Conservation (phyloP, 2,888 invertebrate species). For the Lutraria lutraria region DNA sequence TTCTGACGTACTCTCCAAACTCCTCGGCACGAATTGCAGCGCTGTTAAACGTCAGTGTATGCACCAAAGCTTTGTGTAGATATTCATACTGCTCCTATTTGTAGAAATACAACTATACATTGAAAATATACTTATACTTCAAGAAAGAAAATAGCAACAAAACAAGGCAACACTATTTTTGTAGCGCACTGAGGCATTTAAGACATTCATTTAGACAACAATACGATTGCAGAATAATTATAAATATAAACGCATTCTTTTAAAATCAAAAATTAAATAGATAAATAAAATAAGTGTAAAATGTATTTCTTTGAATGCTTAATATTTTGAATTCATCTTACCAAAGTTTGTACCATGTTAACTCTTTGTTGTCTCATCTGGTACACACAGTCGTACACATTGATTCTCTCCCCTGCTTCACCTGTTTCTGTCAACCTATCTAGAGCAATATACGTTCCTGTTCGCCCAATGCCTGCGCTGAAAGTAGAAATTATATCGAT, state of each 20-base stretch:
- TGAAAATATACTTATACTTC: too few relatives aligned
- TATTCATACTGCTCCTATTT: constrained; percentile 7
- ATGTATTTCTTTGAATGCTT: too few relatives aligned
- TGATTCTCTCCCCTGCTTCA: constrained; percentile 11
- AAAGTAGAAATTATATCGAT: neutral
- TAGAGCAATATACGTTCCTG: constrained; percentile 47
- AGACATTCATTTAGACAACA: too few relatives aligned
- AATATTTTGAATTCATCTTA: neutral
- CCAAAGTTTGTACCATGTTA: constrained; percentile 45
- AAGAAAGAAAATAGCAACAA: too few relatives aligned
- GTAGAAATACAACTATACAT: too few relatives aligned
- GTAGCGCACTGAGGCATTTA: too few relatives aligned
- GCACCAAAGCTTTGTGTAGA: neutral
- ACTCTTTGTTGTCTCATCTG: constrained; percentile 36
- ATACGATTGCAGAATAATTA: too few relatives aligned
- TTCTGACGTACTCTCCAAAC: neutral
- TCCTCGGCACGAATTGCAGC: neutral
- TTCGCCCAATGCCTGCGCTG: constrained; percentile 41
- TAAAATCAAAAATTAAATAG: too few relatives aligned
- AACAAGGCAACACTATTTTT: too few relatives aligned
- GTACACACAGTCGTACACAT: constrained; percentile 38
- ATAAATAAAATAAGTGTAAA: too few relatives aligned
- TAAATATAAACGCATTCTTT: too few relatives aligned
- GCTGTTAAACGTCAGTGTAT: constrained; percentile 9
- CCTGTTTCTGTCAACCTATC: constrained; percentile 44